Evolutionary conservation across 1,140 invertebrate genomes (phyloP), one percentile per base, ranked within the genome.

Genomic region (Battus philenor): DNA sequence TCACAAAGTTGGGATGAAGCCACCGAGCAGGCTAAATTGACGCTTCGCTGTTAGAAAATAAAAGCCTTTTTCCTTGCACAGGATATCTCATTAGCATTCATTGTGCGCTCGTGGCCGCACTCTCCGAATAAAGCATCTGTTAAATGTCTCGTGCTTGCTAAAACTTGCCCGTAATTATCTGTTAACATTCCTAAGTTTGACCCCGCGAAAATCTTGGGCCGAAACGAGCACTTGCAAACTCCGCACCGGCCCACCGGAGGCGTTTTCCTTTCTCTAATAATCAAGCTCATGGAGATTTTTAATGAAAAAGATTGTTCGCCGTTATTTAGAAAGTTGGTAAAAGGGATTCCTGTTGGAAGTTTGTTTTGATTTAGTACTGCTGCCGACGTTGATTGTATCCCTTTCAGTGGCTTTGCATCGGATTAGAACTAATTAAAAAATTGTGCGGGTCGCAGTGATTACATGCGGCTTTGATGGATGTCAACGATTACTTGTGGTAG

Each of bases 101-200:
- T 64, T 59, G 69, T 64, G 62, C 74, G 76, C 67, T 67, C 75
- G 73, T 71, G 74, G 62, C 74, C 67, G 66, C 73, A 57, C 66
- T 67, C 68, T 76, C 64, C 69, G 69, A 80, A 81, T 78, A 77
- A 81, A 84, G 72, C 80, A 78, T 78, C 80, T 81, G 80, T 80
- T 84, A 84, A 84, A 84, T 84, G 80, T 84, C 80, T 81, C 80
- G 76, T 75, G 69, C 70, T 73, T 67, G 73, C 69, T 75, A 72
- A 81, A 84, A 84, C 80, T 84, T 80, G 68, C 58, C 63, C 66
- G 76, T 84, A 84, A 84, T 84, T 82, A 84, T 84, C 77, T 84
- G 80, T 81, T 81, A 84, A 84, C 77, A 84, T 84, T 81, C 70
- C 68, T 65, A 84, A 81, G 69, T 84, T 79, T 77, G 77, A 80